A percentile compares a stretch with the other conserved stretches of the same genome.
These are phyloP conservation scores for Drosophila mojavensis DNA, from an alignment of 1,140 invertebrate genomes.

Conservation along the genomic window DNA sequence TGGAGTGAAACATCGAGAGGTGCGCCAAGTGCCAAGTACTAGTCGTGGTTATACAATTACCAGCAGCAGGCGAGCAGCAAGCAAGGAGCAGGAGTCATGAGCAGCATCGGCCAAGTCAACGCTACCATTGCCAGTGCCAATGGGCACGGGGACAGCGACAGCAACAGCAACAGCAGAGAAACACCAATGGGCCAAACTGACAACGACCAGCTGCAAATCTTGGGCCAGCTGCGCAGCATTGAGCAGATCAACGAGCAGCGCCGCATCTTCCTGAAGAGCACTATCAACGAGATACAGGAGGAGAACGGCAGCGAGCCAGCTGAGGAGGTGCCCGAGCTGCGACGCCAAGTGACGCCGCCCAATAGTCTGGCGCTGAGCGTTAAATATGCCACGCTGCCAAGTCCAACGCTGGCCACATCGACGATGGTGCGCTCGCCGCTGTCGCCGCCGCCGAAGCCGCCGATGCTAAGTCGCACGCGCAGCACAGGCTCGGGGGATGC, in stretches of 20 bases:
- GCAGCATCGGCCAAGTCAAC: conserved; percentile 19
- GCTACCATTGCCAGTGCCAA: conserved; percentile 21
- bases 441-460: conserved; percentile 77
- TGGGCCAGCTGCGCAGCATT: conserved; percentile 70
- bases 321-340: background rate
- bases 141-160: conserved; percentile 24
- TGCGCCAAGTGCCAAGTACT: conserved; percentile 29
- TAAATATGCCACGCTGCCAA: conserved; percentile 75
- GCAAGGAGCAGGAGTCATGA: conserved; percentile 45
- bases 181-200: background rate
- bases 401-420: conserved; percentile 34
- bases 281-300: conserved; percentile 55
- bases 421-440: conserved; percentile 52
- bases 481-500: conserved; percentile 72
- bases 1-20: conserved; percentile 22
- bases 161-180: conserved; percentile 14
- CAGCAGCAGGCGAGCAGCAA: conserved; percentile 19
- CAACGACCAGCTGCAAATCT: conserved; percentile 51
- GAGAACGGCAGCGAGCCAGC: conserved; percentile 10
- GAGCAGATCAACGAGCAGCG: conserved; percentile 80
- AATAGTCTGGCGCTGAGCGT: conserved; percentile 51
- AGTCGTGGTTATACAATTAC: conserved; percentile 55
- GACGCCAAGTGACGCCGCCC: conserved; percentile 11
- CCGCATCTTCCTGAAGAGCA: conserved; percentile 68
- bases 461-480: conserved; percentile 76